These are phyloP conservation scores for Notolepis coatsorum DNA, from an alignment of 2,797 vertebrate species.

Conservation along the genomic window DNA sequence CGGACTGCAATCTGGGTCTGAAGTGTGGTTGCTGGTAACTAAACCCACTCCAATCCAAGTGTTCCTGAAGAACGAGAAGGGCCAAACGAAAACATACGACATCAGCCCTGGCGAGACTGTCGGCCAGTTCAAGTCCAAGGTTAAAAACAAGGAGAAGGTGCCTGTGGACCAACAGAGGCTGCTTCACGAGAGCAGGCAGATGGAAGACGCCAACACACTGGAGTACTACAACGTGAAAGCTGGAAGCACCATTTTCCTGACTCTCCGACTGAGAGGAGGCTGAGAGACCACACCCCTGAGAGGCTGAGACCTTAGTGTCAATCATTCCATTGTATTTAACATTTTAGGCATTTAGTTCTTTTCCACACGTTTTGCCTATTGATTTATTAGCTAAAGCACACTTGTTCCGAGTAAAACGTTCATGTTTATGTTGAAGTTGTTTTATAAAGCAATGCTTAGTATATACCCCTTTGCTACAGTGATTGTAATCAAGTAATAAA, in stretches of 20 bases:
- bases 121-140: constrained; percentile 49
- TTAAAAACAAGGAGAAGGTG: constrained; percentile 49
- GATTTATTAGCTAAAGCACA: too few relatives aligned
- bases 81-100: constrained; percentile 50
- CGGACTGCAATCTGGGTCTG: constrained; percentile 48
- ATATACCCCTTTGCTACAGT: too few relatives aligned
- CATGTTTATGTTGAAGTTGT: neutral
- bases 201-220: constrained; percentile 38
- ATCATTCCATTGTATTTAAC: neutral
- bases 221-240: constrained; percentile 56
- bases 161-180: constrained; percentile 73
- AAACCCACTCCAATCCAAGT: constrained; percentile 59
- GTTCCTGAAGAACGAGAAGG: constrained; percentile 67
- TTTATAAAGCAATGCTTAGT: neutral
- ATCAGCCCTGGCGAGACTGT: constrained; percentile 58
- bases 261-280: constrained; percentile 72
- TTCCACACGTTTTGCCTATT: neutral
- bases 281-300: constrained; percentile 25
- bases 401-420: too few relatives aligned
- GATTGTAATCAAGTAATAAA: neutral
- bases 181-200: constrained; percentile 45
- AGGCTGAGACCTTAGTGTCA: too few relatives aligned
- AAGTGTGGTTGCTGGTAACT: constrained; percentile 59
- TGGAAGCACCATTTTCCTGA: constrained; percentile 63
- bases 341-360: too few relatives aligned